Evolutionary conservation across 37 sponge, comb jelly and placozoan species (phyloP).

Genomic region (Diacarnus erythraeanus): DNA sequence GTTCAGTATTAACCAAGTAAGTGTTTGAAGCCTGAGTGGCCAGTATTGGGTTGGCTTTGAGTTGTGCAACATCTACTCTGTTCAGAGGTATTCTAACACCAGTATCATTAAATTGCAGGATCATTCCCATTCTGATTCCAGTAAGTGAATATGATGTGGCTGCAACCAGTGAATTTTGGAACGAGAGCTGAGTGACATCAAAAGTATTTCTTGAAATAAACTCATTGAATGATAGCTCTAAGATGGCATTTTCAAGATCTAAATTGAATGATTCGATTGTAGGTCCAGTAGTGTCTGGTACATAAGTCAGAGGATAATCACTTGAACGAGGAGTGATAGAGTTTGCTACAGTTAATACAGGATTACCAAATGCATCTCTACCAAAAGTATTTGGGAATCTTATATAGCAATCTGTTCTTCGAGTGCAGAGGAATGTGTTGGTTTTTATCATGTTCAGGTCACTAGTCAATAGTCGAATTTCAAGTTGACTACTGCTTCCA

Average conservation of each 20-base stretch:
- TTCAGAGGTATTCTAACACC: slow-evolving; percentile 31
- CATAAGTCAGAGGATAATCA: slow-evolving; percentile 59
- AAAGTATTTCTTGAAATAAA: slow-evolving; percentile 31
- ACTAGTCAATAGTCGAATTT: slow-evolving; percentile 41
- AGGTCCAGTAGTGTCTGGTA: slow-evolving; percentile 77
- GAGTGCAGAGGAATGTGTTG: slow-evolving; percentile 58
- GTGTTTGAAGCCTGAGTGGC: slow-evolving; percentile 59
- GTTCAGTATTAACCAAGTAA: slow-evolving; percentile 61
- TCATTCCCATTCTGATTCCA: slow-evolving; percentile 28
- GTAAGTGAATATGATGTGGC: slow-evolving; percentile 57
- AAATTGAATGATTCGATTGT: slow-evolving; percentile 66
- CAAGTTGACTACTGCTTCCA: slow-evolving; percentile 69
- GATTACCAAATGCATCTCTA: slow-evolving; percentile 73
- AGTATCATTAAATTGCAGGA: slow-evolving; percentile 32
- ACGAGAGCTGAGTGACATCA: slow-evolving; percentile 36
- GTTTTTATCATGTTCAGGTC: slow-evolving; percentile 80
- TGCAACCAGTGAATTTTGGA: slow-evolving; percentile 56
- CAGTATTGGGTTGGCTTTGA: slow-evolving; percentile 65
- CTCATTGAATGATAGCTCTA: slow-evolving; percentile 78
- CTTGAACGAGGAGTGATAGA: slow-evolving; percentile 32
- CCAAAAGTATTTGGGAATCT: slow-evolving; percentile 63
- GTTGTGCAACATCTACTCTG: slow-evolving; percentile 35
- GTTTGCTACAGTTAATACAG: slow-evolving; percentile 54
- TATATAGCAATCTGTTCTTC: slow-evolving; percentile 66
- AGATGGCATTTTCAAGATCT: slow-evolving; percentile 59